These are phyloP conservation scores for Drosophila neocordata DNA, from an alignment of 1,140 invertebrate genomes.

Conservation along the genomic window DNA sequence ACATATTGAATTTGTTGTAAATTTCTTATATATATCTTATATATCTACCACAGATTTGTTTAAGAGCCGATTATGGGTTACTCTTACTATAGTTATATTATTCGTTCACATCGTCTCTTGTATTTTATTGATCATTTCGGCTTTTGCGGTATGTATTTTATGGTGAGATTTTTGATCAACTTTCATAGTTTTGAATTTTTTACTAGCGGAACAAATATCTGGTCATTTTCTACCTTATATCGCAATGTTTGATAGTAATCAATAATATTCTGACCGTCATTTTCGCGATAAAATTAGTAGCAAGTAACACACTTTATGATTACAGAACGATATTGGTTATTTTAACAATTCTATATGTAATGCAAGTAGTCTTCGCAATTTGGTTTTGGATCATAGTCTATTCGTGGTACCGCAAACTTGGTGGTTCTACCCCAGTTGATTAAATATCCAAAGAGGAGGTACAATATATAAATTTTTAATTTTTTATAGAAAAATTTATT, in stretches of 20 bases:
- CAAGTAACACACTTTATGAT: too few species aligned
- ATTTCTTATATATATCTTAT: background rate
- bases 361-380: constrained; percentile 21
- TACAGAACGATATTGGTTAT: too few species aligned
- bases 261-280: too few species aligned
- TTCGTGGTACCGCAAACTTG: constrained; percentile 31
- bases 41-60: too few species aligned
- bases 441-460: background rate
- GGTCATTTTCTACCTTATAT: constrained; percentile 23
- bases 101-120: constrained; percentile 23
- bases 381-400: constrained; percentile 41
- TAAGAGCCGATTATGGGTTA: too few species aligned
- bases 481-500: too few species aligned
- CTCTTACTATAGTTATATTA: too few species aligned
- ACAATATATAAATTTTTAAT: background rate
- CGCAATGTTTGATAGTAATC: too few species aligned
- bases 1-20: background rate
- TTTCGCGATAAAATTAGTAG: too few species aligned
- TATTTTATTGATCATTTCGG: constrained; percentile 26
- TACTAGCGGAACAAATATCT: constrained; percentile 22
- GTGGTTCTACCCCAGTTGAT: constrained; percentile 6
- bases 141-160: constrained; percentile 27
- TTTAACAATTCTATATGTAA: too few species aligned
- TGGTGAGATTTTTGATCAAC: too few species aligned
- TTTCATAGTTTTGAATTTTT: too few species aligned